Percentiles rank a stretch among this genome's conserved stretches.
These are phyloP conservation scores for Zingel zingel DNA, from an alignment of 2,113 vertebrate genomes.

Conservation along the genomic window DNA sequence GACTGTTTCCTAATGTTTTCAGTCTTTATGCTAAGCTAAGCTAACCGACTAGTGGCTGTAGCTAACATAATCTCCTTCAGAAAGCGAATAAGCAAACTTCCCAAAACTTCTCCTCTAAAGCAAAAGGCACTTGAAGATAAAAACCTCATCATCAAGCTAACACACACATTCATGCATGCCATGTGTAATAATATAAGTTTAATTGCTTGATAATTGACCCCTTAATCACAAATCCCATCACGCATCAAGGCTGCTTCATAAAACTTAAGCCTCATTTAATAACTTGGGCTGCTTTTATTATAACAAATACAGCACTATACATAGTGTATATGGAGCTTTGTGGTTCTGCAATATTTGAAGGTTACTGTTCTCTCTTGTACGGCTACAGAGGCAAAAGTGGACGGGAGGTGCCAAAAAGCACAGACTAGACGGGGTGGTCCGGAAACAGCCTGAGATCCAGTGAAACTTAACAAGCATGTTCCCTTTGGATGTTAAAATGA, in stretches of 20 bases:
- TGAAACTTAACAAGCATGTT: constrained; percentile 81
- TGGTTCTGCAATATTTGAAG: constrained; percentile 58
- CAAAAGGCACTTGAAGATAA: not conserved
- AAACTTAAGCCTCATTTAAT: constrained; percentile 49
- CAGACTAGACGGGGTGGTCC: constrained; percentile 78
- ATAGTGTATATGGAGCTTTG: constrained; percentile 48
- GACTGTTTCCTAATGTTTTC: too few species aligned
- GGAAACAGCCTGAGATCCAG: constrained; percentile 72
- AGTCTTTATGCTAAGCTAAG: not conserved
- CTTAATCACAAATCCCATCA: constrained; percentile 32
- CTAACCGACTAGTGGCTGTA: not conserved
- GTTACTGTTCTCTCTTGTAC: constrained; percentile 62
- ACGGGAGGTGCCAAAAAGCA: constrained; percentile 72
- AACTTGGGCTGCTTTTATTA: constrained; percentile 31
- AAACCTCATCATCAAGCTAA: not conserved
- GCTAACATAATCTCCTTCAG: not conserved
- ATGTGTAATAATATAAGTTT: not conserved
- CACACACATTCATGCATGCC: not conserved
- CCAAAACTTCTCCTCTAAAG: not conserved
- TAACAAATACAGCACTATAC: constrained; percentile 32
- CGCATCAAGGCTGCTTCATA: constrained; percentile 29
- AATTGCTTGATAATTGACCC: constrained; percentile 34
- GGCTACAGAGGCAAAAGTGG: constrained; percentile 49
- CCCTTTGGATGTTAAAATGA: constrained; percentile 76
- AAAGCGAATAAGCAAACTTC: not conserved